phyloP scores from a whole-genome alignment of 1,140 invertebrate genomes.

The Ylistrum balloti region DNA sequence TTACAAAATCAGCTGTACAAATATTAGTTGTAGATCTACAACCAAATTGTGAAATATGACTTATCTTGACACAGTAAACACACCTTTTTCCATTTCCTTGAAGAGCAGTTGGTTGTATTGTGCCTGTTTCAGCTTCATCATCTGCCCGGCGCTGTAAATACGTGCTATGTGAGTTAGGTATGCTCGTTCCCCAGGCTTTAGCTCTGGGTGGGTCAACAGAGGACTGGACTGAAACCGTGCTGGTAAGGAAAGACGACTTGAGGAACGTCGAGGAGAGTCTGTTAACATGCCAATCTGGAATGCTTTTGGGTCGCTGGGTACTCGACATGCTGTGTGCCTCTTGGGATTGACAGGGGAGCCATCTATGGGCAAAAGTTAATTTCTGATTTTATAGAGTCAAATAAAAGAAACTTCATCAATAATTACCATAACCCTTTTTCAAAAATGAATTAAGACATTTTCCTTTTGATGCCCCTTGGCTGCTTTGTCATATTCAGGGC shows the following conservation, averaged over 20 bases:
- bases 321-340: constrained; percentile 64
- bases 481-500: too few relatives aligned
- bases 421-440: too few relatives aligned
- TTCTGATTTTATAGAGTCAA: too few relatives aligned
- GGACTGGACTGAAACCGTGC: constrained; percentile 47
- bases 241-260: constrained; percentile 44
- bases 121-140: constrained; percentile 67
- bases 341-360: constrained; percentile 64
- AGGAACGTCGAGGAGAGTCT: neutral
- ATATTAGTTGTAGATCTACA: too few relatives aligned
- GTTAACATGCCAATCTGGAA: constrained; percentile 47
- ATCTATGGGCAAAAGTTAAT: constrained; percentile 58
- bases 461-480: too few relatives aligned
- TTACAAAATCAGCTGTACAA: too few relatives aligned
- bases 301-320: constrained; percentile 50
- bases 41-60: too few relatives aligned
- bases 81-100: constrained; percentile 67
- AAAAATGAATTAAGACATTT: too few relatives aligned
- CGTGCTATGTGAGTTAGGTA: constrained; percentile 69
- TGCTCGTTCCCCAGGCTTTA: constrained; percentile 60
- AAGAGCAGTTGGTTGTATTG: constrained; percentile 68
- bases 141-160: constrained; percentile 66
- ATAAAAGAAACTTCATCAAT: too few relatives aligned
- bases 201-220: constrained; percentile 61
- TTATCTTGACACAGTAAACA: too few relatives aligned